These are phyloP conservation scores for Periphyllus acericola DNA, from an alignment of 2,888 invertebrate genomes.

Conservation along the genomic window DNA sequence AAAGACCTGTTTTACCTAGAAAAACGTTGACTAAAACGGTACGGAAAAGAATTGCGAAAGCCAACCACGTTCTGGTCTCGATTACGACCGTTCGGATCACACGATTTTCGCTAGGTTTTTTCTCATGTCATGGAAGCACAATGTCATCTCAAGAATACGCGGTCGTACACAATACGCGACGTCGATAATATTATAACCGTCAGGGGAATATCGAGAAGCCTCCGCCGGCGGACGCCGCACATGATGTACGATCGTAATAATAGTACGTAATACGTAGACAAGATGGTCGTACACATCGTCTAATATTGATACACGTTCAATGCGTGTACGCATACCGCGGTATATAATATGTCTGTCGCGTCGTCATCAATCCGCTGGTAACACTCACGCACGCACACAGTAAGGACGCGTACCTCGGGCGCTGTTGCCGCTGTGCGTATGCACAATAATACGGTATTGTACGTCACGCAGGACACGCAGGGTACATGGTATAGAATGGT, in stretches of 20 bases:
- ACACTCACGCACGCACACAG: neutral
- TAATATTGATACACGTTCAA: neutral
- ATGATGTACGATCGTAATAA: neutral
- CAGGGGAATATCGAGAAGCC: neutral
- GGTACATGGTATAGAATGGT: too few relatives aligned
- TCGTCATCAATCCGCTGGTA: neutral
- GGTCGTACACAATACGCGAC: neutral
- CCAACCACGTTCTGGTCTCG: neutral
- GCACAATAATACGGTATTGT: neutral
- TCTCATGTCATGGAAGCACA: neutral
- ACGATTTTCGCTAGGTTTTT: neutral
- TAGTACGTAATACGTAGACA: neutral
- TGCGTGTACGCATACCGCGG: neutral
- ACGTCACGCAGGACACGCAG: neutral
- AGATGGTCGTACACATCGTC: neutral
- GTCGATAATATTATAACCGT: neutral
- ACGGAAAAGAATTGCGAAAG: neutral
- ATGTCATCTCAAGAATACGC: neutral
- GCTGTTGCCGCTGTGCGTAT: too few relatives aligned
- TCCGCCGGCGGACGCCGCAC: neutral
- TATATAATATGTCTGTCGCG: neutral
- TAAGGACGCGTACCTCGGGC: neutral
- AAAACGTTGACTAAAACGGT: neutral
- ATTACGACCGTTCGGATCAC: neutral
- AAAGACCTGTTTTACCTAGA: too few relatives aligned